Evolutionary conservation across 1,140 invertebrate genomes (phyloP).

Genomic region (Drosophila elegans): DNA sequence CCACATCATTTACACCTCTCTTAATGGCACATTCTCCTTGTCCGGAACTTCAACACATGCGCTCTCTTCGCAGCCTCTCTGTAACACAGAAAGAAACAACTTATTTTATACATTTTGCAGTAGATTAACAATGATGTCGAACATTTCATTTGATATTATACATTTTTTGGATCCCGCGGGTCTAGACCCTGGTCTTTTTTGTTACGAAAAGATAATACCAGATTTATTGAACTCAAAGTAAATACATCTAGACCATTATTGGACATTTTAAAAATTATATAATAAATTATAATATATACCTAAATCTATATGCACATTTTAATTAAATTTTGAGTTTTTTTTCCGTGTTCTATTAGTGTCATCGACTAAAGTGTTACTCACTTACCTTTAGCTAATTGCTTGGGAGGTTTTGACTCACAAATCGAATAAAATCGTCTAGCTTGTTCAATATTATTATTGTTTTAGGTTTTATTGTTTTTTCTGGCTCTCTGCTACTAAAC

Average conservation of each 20-base stretch:
- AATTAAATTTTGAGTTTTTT: not conserved
- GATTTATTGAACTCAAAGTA: too few species aligned
- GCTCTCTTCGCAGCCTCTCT: conserved; percentile 18
- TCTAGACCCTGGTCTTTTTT: too few species aligned
- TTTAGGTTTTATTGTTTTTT: conserved; percentile 6
- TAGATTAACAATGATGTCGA: too few species aligned
- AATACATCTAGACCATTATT: too few species aligned
- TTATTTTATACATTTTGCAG: too few species aligned
- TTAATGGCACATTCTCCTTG: conserved; percentile 3
- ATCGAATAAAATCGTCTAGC: conserved; percentile 26
- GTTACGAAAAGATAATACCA: too few species aligned
- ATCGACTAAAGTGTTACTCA: conserved; percentile 19
- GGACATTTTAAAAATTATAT: too few species aligned
- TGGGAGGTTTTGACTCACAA: conserved; percentile 9
- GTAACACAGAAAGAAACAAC: not conserved
- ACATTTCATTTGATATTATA: too few species aligned
- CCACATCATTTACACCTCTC: conserved; percentile 15
- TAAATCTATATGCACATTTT: not conserved
- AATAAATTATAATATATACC: too few species aligned
- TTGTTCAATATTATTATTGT: conserved; percentile 25
- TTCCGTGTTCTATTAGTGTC: not conserved
- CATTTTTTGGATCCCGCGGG: too few species aligned
- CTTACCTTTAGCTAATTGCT: conserved; percentile 37
- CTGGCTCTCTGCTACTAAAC: not conserved
- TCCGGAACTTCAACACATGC: conserved; percentile 35